Percentiles rank a stretch among this genome's conserved stretches.
phyloP scores from a whole-genome alignment of 2,113 vertebrate species.

The Toxostoma redivivum region DNA sequence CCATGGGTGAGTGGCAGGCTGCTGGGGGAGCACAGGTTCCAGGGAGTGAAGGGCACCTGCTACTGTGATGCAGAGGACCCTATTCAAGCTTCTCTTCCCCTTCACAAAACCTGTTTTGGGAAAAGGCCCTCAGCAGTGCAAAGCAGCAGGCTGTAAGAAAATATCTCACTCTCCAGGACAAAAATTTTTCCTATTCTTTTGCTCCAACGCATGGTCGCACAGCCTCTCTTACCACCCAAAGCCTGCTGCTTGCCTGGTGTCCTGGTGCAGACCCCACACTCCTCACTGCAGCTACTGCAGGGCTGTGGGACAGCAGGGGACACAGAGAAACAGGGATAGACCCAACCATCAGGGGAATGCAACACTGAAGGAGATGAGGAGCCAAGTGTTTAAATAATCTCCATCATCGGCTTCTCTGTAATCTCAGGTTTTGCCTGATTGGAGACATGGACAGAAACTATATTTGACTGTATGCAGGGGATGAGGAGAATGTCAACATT shows the following conservation, averaged over 20 bases:
- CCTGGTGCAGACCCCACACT: background rate
- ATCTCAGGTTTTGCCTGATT: background rate
- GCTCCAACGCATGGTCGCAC: fast-evolving
- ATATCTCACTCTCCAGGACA: background rate
- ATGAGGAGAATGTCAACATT: background rate
- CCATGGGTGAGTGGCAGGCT: background rate
- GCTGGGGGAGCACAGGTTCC: too few species aligned
- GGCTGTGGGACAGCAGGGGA: background rate
- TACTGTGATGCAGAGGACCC: background rate
- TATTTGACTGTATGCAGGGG: background rate
- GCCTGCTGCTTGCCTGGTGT: background rate
- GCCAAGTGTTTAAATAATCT: background rate
- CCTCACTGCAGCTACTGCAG: background rate
- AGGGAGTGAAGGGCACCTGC: background rate
- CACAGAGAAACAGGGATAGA: background rate
- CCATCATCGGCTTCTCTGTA: background rate
- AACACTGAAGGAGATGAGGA: background rate
- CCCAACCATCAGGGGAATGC: background rate
- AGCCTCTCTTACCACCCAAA: background rate
- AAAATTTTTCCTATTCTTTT: background rate
- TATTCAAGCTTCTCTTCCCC: background rate
- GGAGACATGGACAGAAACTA: background rate
- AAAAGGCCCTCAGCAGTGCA: background rate
- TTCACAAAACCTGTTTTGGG: background rate
- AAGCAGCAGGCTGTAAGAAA: background rate